Percentiles rank a stretch among this genome's conserved stretches.
These are phyloP conservation scores for Strigamia transsilvanica DNA, from an alignment of 2,888 invertebrate genomes.

Conservation along the genomic window DNA sequence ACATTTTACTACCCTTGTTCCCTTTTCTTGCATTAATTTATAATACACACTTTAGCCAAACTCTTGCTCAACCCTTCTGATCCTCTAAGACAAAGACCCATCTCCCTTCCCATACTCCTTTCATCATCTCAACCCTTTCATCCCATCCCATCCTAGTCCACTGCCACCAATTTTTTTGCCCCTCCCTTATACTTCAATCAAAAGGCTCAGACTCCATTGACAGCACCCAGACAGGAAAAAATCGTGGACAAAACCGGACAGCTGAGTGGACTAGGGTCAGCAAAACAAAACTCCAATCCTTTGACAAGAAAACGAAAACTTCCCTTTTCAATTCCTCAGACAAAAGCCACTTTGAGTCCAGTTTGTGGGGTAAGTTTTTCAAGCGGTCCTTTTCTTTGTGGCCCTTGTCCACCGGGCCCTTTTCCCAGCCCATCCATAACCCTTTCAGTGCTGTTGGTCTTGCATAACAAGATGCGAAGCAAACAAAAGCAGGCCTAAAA, in stretches of 20 bases:
- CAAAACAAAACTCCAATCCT: background rate
- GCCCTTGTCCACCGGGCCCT: conserved; percentile 36
- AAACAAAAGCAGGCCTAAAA: conserved; percentile 25
- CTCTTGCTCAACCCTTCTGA: background rate
- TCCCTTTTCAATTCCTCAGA: background rate
- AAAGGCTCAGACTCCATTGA: conserved; percentile 15
- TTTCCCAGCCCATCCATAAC: conserved; percentile 36
- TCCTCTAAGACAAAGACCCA: background rate
- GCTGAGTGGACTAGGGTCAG: conserved; percentile 17
- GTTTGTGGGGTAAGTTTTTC: background rate
- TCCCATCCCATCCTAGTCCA: background rate
- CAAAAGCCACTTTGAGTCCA: conserved; percentile 7
- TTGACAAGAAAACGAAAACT: background rate
- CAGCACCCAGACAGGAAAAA: background rate
- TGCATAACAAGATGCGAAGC: conserved; percentile 22
- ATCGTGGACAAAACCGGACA: conserved; percentile 24
- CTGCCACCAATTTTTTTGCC: background rate
- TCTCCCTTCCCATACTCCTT: background rate
- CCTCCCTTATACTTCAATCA: conserved; percentile 29
- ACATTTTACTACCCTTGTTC: background rate
- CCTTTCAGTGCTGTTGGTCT: conserved; percentile 17
- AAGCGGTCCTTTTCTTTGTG: conserved; percentile 13
- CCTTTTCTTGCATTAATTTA: background rate
- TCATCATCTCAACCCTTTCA: conserved; percentile 27
- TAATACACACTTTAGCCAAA: background rate